Evolutionary conservation across 2,113 vertebrate genomes (phyloP).

Genomic region (Petaurus breviceps): DNA sequence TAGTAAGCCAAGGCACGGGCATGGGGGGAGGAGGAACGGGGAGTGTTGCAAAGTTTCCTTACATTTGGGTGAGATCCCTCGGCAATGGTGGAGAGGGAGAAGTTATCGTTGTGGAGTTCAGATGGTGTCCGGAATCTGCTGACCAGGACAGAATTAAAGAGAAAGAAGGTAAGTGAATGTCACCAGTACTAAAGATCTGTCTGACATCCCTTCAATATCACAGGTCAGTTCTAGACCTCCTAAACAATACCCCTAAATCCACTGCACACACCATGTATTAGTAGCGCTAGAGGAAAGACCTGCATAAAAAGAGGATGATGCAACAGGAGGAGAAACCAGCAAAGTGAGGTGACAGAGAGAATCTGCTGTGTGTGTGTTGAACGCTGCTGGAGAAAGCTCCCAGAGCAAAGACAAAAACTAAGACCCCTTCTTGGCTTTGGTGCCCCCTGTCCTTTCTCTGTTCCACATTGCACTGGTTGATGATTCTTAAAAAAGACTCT

Average conservation of each 20-base stretch:
- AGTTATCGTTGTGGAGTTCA: conserved; percentile 99
- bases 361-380: too few species aligned
- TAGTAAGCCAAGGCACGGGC: conserved; percentile 89
- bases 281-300: neutral
- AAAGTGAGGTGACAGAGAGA: neutral
- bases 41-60: conserved; percentile 91
- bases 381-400: neutral
- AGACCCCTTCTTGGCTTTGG: neutral
- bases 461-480: neutral
- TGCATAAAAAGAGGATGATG: neutral
- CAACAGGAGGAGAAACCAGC: neutral
- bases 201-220: neutral
- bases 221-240: neutral
- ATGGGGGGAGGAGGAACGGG: conserved; percentile 87
- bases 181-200: neutral
- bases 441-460: neutral
- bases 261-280: neutral
- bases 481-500: neutral
- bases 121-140: conserved; percentile 96
- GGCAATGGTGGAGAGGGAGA: conserved; percentile 99
- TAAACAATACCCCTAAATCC: neutral
- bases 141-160: conserved; percentile 61
- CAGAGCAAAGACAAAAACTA: neutral
- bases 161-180: neutral
- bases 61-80: conserved; percentile 99